A percentile compares a stretch with the other conserved stretches of the same genome.
These are phyloP conservation scores for Leptinotarsa haldemani DNA, from an alignment of 2,888 invertebrate species.

Conservation along the genomic window DNA sequence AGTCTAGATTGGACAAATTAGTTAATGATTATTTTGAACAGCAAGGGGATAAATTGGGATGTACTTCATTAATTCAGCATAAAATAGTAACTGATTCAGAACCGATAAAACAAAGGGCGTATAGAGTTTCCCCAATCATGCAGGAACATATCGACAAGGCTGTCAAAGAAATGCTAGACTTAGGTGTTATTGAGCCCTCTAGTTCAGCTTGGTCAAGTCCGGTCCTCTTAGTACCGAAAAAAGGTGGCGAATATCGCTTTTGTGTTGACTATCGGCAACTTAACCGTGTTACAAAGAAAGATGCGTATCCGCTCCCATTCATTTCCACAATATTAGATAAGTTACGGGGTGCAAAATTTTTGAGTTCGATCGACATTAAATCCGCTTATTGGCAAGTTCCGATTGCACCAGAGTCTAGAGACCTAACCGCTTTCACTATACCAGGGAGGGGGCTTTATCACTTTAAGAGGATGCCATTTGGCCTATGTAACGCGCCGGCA, in stretches of 20 bases:
- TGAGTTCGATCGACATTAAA: slow-evolving; percentile 38
- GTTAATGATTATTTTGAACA: slow-evolving; percentile 36
- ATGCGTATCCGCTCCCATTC: slow-evolving; percentile 7
- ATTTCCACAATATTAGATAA: slow-evolving; percentile 29
- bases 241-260: slow-evolving; percentile 49
- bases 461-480: slow-evolving; percentile 51
- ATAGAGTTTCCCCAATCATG: slow-evolving; percentile 34
- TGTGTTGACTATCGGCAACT: slow-evolving; percentile 48
- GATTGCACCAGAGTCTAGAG: slow-evolving; percentile 30
- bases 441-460: slow-evolving; percentile 49
- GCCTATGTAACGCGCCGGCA: slow-evolving; percentile 47
- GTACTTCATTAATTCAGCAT: slow-evolving; percentile 39
- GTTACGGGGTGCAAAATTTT: slow-evolving; percentile 30
- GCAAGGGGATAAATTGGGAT: slow-evolving; percentile 27
- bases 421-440: slow-evolving; percentile 52
- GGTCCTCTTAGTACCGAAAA: slow-evolving; percentile 54
- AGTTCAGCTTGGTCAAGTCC: slow-evolving; percentile 53
- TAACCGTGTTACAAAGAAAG: slow-evolving; percentile 42
- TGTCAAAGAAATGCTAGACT: slow-evolving; percentile 46
- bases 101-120: slow-evolving; percentile 42
- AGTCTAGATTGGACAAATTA: not conserved
- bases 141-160: slow-evolving; percentile 39
- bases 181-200: slow-evolving; percentile 49
- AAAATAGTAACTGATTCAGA: slow-evolving; percentile 32
- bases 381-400: slow-evolving; percentile 36